These are phyloP conservation scores for Artibeus lituratus DNA, from an alignment of 2,797 vertebrate genomes.

Conservation along the genomic window DNA sequence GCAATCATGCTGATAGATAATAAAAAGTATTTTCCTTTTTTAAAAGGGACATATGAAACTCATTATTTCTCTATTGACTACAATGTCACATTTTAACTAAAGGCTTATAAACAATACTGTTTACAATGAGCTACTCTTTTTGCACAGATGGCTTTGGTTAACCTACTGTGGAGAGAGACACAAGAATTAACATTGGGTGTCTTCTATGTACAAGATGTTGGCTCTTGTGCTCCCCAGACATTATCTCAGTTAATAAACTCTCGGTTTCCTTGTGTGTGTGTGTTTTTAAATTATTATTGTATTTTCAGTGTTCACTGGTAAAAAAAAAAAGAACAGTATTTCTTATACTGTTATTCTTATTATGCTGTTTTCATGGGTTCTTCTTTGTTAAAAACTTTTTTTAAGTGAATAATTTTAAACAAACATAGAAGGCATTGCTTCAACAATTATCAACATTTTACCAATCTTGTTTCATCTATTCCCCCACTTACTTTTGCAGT, in stretches of 20 bases:
- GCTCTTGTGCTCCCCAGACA: neutral
- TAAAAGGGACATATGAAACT: neutral
- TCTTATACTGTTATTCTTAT: neutral
- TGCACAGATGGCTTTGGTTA: constrained; percentile 6
- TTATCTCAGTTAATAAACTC: constrained; percentile 26
- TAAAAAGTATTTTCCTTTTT: neutral
- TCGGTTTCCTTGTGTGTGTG: neutral
- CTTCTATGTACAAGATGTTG: neutral
- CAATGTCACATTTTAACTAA: constrained; percentile 22
- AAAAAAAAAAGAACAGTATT: constrained; percentile 20
- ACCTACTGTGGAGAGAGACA: neutral
- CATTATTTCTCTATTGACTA: constrained; percentile 8
- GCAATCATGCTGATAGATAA: neutral
- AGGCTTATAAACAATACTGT: neutral
- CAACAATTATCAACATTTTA: constrained; percentile 43
- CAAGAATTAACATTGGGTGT: constrained; percentile 5
- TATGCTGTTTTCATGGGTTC: neutral
- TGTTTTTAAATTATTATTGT: constrained; percentile 3
- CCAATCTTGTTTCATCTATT: constrained; percentile 14
- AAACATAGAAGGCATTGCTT: constrained; percentile 33
- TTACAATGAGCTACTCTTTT: neutral
- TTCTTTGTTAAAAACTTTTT: neutral
- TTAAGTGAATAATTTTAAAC: constrained; percentile 38
- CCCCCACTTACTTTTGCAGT: neutral
- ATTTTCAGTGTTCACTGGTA: neutral